Base-by-base conservation (phyloP, 2,888 invertebrate genomes). In the Dicyrtoma fusca region DNA sequence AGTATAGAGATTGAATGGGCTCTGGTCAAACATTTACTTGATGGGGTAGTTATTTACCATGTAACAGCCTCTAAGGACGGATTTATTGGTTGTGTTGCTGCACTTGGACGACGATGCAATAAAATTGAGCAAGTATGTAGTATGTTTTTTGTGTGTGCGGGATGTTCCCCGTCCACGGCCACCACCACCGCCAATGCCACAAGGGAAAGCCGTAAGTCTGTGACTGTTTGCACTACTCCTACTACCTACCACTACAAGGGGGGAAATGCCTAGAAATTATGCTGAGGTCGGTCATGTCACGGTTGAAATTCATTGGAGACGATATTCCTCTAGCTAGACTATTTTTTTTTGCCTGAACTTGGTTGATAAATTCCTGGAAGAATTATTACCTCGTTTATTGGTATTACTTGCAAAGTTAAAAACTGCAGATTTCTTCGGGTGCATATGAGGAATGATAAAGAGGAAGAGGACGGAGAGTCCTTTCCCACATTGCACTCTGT, bases 1-100 rank as follows among this genome's bases (percentile, higher is more conserved):
- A 51, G 53, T 51, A 53, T 53, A 34, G 53, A 66, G 65, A 66
- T 66, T 66, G 65, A 66, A 51, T 66, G 26, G 53, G 65, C 53
- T 66, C 51, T 53, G 65, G 65, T 66, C 65, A 66, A 66, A 66
- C 65, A 66, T 66, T 66, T 51, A 45, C 63, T 45, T 64, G 23
- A 44, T 47, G 23, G 47, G 45, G 45, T 64, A 44, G 44, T 45
- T 45, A 47, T 64, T 64, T 64, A 45, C 45, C 5, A 25, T 10
- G 63, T 45, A 45, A 45, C 47, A 66, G 65, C 25, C n/a, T 53
- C 23, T 21, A 26, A 14, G 51, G 65, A 26, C 23, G 65, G 53
- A 66, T 66, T 66, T 66, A 66, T 66, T 66, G 65, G 53, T 8
- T 53, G n/a, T n/a, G 25, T 47, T 26, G 26, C 17, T 26, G 25